These are phyloP conservation scores for Noctua pronuba DNA, from an alignment of 2,888 invertebrate genomes.

Conservation along the genomic window DNA sequence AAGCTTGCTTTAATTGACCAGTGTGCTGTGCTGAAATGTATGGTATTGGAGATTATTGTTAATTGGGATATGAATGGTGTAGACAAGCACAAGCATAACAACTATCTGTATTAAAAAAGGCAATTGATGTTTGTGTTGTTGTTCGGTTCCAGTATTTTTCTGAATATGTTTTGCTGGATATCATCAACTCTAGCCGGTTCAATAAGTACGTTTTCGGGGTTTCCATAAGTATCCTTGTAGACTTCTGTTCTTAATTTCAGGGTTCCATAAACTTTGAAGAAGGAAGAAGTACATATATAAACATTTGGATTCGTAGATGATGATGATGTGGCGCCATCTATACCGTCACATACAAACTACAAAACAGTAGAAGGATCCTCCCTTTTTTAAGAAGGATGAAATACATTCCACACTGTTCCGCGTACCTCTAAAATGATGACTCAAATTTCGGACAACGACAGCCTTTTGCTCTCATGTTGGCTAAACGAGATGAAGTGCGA, in stretches of 20 bases:
- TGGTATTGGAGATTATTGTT: slow-evolving; percentile 23
- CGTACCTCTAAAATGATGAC: no score
- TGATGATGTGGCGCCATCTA: background rate
- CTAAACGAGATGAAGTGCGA: background rate
- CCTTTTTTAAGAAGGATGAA: background rate
- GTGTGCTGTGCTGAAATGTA: slow-evolving; percentile 17
- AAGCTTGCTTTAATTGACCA: slow-evolving; percentile 54
- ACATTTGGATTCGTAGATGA: background rate
- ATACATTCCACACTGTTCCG: background rate
- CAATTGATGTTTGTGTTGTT: background rate
- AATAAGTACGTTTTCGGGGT: background rate
- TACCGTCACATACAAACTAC: background rate
- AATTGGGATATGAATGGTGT: slow-evolving; percentile 2
- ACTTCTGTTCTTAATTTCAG: background rate
- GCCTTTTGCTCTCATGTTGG: background rate
- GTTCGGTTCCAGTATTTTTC: no score
- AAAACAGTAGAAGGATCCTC: background rate
- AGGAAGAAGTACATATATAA: background rate
- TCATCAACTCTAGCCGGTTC: background rate
- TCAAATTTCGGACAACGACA: no score
- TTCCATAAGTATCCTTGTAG: background rate
- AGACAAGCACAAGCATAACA: background rate
- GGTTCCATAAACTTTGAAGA: background rate
- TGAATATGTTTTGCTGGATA: background rate
- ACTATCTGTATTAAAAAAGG: background rate